Conservation (phyloP, 2,797 vertebrate genomes). For the Morelia viridis region DNA sequence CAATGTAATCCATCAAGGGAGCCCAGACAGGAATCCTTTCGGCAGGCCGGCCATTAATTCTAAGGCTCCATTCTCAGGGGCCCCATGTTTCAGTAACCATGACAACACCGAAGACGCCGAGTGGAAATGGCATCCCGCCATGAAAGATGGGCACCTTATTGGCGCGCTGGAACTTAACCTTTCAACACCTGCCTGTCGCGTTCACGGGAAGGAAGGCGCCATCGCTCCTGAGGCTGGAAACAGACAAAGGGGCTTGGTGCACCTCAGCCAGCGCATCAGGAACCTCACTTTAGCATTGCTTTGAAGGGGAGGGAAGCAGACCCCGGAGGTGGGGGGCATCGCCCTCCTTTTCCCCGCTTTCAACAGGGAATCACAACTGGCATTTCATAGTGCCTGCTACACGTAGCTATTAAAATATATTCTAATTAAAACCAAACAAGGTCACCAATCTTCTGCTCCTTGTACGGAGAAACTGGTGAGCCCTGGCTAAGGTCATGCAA, state of each 20-base stretch:
- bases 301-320: not conserved
- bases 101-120: constrained; percentile 89
- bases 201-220: constrained; percentile 1
- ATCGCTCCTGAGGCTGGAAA: constrained; percentile 13
- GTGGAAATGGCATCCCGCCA: constrained; percentile 79
- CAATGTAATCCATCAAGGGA: constrained; percentile 97
- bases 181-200: constrained; percentile 63
- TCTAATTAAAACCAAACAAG: not conserved
- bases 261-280: not conserved
- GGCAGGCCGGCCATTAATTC: constrained; percentile 93
- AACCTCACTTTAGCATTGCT: not conserved
- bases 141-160: constrained; percentile 80
- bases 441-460: not conserved
- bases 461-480: not conserved
- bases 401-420: not conserved
- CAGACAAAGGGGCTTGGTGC: not conserved
- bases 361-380: not conserved
- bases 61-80: constrained; percentile 89
- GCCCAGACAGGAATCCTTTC: constrained; percentile 99
- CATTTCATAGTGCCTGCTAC: not conserved
- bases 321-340: no score
- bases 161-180: constrained; percentile 84
- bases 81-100: constrained; percentile 94
- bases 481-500: not conserved
- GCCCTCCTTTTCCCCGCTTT: not conserved